phyloP scores from a whole-genome alignment of 2,888 invertebrate species.

The Cheilosia impressa region DNA sequence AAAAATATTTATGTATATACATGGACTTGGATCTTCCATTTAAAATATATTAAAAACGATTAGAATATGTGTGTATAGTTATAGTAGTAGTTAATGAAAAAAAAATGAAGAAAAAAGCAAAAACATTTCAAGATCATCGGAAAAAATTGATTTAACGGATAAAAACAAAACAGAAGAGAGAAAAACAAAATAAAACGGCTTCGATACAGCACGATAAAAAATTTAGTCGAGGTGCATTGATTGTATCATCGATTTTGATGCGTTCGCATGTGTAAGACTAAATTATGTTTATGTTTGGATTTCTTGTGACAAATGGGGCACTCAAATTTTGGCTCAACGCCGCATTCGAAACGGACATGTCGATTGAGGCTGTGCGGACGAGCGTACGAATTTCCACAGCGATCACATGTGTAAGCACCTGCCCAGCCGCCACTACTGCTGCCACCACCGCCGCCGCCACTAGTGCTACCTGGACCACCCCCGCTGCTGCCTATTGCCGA shows the following conservation, averaged over 20 bases:
- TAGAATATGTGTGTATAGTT: slow-evolving; percentile 31
- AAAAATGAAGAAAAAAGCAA: slow-evolving; percentile 79
- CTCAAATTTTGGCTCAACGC: slow-evolving; percentile 86
- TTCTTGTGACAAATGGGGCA: slow-evolving; percentile 87
- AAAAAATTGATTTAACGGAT: slow-evolving; percentile 77
- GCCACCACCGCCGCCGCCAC: slow-evolving; percentile 21
- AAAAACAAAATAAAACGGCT: slow-evolving; percentile 41
- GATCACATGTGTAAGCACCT: slow-evolving; percentile 84
- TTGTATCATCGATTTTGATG: slow-evolving; percentile 84
- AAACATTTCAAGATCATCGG: slow-evolving; percentile 83
- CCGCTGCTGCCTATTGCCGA: slow-evolving; percentile 34
- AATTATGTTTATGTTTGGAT: slow-evolving; percentile 84
- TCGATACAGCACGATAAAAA: slow-evolving; percentile 60
- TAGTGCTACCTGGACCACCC: slow-evolving; percentile 33
- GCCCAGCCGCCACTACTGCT: slow-evolving; percentile 77
- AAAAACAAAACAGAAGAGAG: slow-evolving; percentile 40
- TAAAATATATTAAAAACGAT: slow-evolving; percentile 19
- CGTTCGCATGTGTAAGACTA: slow-evolving; percentile 84
- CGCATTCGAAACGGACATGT: slow-evolving; percentile 86
- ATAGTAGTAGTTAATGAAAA: slow-evolving; percentile 71
- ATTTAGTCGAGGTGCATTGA: slow-evolving; percentile 77
- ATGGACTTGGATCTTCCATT: slow-evolving; percentile 37
- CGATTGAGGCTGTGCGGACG: slow-evolving; percentile 85
- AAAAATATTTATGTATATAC: slow-evolving; percentile 28
- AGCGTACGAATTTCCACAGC: slow-evolving; percentile 86